Evolutionary conservation across 2,113 vertebrate species (phyloP), one percentile per base, ranked within the genome.

Genomic region (Climacteris rufus): DNA sequence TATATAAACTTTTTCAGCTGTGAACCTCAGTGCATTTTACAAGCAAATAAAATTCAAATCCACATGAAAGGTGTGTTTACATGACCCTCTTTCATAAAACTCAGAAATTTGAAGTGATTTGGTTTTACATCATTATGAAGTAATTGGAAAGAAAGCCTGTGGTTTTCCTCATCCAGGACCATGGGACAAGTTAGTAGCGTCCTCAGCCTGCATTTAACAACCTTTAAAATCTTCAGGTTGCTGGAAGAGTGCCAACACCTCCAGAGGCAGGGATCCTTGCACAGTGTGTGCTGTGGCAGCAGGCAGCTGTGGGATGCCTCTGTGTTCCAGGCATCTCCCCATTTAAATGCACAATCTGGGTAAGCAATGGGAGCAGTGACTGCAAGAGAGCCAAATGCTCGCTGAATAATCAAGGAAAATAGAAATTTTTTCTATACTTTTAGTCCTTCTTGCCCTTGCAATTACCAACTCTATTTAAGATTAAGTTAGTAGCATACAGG

Each of bases 401-500:
- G 16, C 25, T 64, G 52, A 79, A 93, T 13, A 77, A 76, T 44
- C 52, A 74, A 50, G 24, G 54, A 76, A 92, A 94, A 77, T 0
- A 65, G 44, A 63, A 18, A 4, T 9, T 61, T 70, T 47, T 35
- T 5, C 63, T 53, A 25, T 35, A 28, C 11, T 86, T 79, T 61
- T 44, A 37, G 54, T 59, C 21, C n/a, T 82, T 91, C 53, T 90
- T 91, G 28, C 56, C 78, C n/a, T 94, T 82, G 61, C 90, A 96
- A 56, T 87, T 96, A 88, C 27, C 27, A 63, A 54, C 15, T 74
- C 54, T 52, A 70, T 77, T 92, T 94, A 96, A 94, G 44, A 83
- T 87, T 85, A 91, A 79, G 21, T 45, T 93, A 88, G 63, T 76
- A 93, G 66, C 81, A 52, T 18, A 27, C 15, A 86, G 89, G 89